A percentile compares a stretch with the other conserved stretches of the same genome.
Evolutionary conservation across 1,140 invertebrate genomes (phyloP).

Genomic region (Pemphigus obesinymphae): DNA sequence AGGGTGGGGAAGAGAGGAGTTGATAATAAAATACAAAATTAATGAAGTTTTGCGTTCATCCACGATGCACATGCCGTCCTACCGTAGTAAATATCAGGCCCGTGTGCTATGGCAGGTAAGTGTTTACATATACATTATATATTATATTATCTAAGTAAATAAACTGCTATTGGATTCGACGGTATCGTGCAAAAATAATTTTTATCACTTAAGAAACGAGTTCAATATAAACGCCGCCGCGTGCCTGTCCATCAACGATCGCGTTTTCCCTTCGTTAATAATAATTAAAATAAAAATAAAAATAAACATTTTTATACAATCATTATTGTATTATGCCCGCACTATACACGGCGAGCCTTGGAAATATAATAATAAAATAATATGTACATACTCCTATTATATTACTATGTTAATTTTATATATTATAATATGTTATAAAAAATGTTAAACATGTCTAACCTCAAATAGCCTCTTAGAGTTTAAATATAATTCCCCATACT

Average conservation of each 20-base stretch:
- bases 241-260: background rate
- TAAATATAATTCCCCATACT: too few relatives aligned
- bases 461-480: too few relatives aligned
- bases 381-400: too few relatives aligned
- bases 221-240: background rate
- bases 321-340: too few relatives aligned
- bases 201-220: background rate
- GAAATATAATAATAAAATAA: too few relatives aligned
- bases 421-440: too few relatives aligned
- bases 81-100: background rate
- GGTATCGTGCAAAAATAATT: background rate
- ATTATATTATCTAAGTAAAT: background rate
- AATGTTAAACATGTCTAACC: too few relatives aligned
- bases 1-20: too few relatives aligned
- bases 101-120: background rate
- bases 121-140: background rate
- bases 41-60: background rate
- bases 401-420: too few relatives aligned
- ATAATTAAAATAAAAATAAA: background rate
- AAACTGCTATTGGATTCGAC: too few relatives aligned
- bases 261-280: background rate
- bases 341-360: too few relatives aligned
- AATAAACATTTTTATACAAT: background rate
- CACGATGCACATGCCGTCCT: background rate
- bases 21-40: background rate